phyloP scores from a whole-genome alignment of 2,113 vertebrate genomes.

The Lucifuga dentata region DNA sequence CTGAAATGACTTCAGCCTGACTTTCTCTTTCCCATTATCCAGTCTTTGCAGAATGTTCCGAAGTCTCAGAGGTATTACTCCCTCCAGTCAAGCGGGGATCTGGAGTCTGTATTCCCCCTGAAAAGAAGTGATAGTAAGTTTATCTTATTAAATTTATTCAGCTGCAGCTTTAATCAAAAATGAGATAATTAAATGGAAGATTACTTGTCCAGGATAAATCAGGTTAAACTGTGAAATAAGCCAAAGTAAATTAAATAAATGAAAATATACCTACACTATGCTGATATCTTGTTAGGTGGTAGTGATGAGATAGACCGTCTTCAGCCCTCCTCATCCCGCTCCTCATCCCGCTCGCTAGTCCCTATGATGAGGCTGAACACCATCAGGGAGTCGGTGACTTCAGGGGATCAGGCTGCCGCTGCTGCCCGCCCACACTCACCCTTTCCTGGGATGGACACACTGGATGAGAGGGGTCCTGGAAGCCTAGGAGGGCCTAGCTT shows the following conservation, averaged over 20 bases:
- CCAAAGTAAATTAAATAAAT: too few species aligned
- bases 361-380: constrained; percentile 39
- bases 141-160: too few species aligned
- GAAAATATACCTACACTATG: too few species aligned
- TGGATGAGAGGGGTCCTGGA: background rate
- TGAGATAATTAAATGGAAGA: too few species aligned
- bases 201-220: too few species aligned
- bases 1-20: too few species aligned
- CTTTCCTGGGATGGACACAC: background rate
- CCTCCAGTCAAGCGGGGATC: constrained; percentile 66
- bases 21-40: background rate
- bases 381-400: constrained; percentile 18
- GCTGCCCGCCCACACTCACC: background rate
- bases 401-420: background rate
- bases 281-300: background rate
- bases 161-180: too few species aligned
- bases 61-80: constrained; percentile 72
- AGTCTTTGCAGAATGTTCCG: constrained; percentile 36
- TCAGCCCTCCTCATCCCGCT: constrained; percentile 1
- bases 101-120: constrained; percentile 58
- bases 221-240: too few species aligned
- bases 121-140: constrained; percentile 50
- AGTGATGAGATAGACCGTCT: background rate
- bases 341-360: constrained; percentile 26
- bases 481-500: background rate